phyloP scores from a whole-genome alignment of 2,888 invertebrate genomes.

The Ochropleura plecta region DNA sequence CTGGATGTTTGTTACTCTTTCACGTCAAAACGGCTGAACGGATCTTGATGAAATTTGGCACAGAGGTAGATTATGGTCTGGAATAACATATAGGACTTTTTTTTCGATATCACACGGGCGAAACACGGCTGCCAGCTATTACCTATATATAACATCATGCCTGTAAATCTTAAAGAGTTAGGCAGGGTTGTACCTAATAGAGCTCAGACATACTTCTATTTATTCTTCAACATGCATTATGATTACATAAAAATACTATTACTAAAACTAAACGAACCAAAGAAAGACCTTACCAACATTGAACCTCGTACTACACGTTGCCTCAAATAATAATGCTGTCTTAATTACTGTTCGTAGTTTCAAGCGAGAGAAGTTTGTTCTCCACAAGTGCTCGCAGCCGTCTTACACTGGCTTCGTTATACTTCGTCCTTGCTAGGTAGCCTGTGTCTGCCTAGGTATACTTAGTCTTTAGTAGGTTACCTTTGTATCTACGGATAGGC shows the following conservation, averaged over 20 bases:
- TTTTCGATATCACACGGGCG: no score
- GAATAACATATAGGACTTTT: no score
- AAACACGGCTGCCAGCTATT: no score
- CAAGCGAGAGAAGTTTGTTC: constrained; percentile 35
- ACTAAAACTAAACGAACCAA: background rate
- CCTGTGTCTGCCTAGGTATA: constrained; percentile 8
- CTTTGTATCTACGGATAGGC: background rate
- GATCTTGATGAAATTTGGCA: no score
- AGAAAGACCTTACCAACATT: constrained; percentile 21
- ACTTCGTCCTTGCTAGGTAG: constrained; percentile 29
- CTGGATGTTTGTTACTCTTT: no score
- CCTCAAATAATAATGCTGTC: constrained; percentile 47
- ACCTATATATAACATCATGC: no score
- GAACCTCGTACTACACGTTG: background rate
- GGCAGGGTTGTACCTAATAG: no score
- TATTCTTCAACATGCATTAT: no score
- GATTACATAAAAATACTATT: background rate
- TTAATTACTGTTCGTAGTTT: constrained; percentile 39
- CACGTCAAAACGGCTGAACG: no score
- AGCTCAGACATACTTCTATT: no score
- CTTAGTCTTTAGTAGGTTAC: constrained; percentile 3
- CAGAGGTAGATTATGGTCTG: no score
- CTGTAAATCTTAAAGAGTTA: no score
- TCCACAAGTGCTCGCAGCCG: constrained; percentile 35
- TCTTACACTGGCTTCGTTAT: constrained; percentile 47